These are phyloP conservation scores for Liasis olivaceus DNA, from an alignment of 2,797 vertebrate genomes.

Conservation along the genomic window DNA sequence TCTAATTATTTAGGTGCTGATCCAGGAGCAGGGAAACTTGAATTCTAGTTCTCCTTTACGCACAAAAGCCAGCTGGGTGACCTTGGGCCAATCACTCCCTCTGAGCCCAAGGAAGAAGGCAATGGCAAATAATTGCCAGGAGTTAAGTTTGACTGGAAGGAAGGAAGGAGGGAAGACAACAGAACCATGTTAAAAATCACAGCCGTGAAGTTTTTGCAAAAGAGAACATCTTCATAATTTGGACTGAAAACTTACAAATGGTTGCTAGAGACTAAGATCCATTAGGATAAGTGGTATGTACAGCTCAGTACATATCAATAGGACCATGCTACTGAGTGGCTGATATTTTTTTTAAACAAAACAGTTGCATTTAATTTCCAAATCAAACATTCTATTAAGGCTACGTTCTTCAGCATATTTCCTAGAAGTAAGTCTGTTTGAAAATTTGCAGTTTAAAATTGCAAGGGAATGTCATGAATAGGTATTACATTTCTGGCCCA, in stretches of 20 bases:
- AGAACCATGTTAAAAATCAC: slow-evolving; percentile 4
- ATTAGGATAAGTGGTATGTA: not conserved
- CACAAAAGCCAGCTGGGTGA: not conserved
- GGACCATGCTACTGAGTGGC: not conserved
- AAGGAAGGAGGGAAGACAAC: not conserved
- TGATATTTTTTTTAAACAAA: not conserved
- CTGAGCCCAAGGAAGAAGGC: not conserved
- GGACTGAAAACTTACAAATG: not conserved
- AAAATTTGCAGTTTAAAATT: not conserved
- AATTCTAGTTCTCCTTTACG: not conserved
- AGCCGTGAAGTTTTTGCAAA: slow-evolving; percentile 15
- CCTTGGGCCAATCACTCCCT: not conserved
- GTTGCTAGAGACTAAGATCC: not conserved
- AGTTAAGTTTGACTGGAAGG: not conserved
- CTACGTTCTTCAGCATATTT: not conserved
- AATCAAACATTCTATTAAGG: slow-evolving; percentile 1
- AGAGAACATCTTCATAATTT: not conserved
- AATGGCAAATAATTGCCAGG: not conserved
- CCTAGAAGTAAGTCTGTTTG: not conserved
- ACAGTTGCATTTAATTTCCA: not conserved
- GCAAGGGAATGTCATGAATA: slow-evolving; percentile 47
- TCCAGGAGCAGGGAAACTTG: not conserved
- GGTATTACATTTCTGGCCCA: slow-evolving; percentile 59
- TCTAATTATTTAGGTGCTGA: not conserved
- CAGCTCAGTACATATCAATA: not conserved